Base-by-base conservation (phyloP, 2,888 invertebrate species). In the Limnephilus auricula region DNA sequence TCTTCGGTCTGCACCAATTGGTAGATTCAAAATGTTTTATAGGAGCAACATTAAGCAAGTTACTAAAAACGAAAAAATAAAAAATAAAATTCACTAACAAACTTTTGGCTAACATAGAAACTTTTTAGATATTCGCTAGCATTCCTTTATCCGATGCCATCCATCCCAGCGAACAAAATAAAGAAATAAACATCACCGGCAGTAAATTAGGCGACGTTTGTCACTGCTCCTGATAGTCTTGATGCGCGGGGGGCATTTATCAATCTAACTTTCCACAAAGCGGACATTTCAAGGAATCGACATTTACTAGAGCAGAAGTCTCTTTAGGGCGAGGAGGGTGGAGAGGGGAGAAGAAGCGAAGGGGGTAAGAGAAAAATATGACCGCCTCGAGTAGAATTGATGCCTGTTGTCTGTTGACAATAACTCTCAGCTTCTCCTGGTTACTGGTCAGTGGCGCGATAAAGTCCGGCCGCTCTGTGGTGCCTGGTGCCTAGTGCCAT, bases 371-470 rank as follows among this genome's bases (percentile, higher is more conserved):
- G 91, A 92, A 90, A 93, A 92, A 93, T 93, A 93, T 93, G 93
- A 93, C 90, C 92, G 90, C 37, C 91, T 89, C 91, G 40, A 88
- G 90, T 88, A 89, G 91, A 93, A 93, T 93, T 93, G 93, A 93
- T 93, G 93, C 89, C 82, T 90, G 93, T 93, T 91, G 93, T 93
- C 93, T 93, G 92, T 92, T 92, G 92, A 90, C 91, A 92, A 92
- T 93, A 92, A 93, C 92, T 93, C 93, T 92, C 37, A 87, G 45
- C 85, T 86, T 79, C 87, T 90, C 50, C 50, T 78, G 30, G 78
- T 65, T 18, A 25, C 87, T 88, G 90, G 90, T 80, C 90, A 87
- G 85, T 40, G 79, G 86, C 31, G 86, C 86, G 86, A 86, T 86
- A 86, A 86, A 86, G 86, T 50, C 86, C 86, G 18, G n/a, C n/a